Conservation (phyloP, 2,888 invertebrate species). For the Iphiclides podalirius region DNA sequence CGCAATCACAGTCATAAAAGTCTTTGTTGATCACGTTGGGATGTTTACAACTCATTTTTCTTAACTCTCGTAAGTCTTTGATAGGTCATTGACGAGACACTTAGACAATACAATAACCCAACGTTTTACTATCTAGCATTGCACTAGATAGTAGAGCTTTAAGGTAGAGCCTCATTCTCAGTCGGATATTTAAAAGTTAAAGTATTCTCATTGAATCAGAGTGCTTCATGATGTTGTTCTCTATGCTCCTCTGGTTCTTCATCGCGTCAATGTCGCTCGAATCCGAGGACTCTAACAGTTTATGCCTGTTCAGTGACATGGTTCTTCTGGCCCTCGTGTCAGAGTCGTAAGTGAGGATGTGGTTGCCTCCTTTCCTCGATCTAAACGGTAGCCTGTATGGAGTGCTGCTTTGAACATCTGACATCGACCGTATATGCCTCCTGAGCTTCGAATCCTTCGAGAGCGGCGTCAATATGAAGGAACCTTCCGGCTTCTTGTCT, state of each 20-base stretch:
- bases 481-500: conserved; percentile 45
- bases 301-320: conserved; percentile 46
- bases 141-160: conserved; percentile 43
- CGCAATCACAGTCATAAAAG: conserved; percentile 71
- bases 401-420: conserved; percentile 71
- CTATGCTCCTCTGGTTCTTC: conserved; percentile 52
- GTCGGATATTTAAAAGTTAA: conserved; percentile 45
- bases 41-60: conserved; percentile 25
- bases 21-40: conserved; percentile 49
- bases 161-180: conserved; percentile 42
- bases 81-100: conserved; percentile 28
- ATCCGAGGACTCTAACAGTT: conserved; percentile 61
- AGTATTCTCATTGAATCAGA: conserved; percentile 72
- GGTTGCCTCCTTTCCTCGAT: conserved; percentile 53
- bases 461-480: conserved; percentile 54
- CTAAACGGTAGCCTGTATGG: conserved; percentile 62
- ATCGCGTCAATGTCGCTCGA: conserved; percentile 61
- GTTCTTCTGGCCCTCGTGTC: conserved; percentile 62
- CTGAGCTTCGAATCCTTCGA: conserved; percentile 64
- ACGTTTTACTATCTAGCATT: conserved; percentile 28
- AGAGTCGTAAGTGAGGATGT: conserved; percentile 65
- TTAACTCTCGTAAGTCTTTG: conserved; percentile 9
- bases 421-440: conserved; percentile 73
- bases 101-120: conserved; percentile 23
- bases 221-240: conserved; percentile 65